Evolutionary conservation across 2,113 vertebrate species (phyloP).

Genomic region (Saimiri boliviensis): DNA sequence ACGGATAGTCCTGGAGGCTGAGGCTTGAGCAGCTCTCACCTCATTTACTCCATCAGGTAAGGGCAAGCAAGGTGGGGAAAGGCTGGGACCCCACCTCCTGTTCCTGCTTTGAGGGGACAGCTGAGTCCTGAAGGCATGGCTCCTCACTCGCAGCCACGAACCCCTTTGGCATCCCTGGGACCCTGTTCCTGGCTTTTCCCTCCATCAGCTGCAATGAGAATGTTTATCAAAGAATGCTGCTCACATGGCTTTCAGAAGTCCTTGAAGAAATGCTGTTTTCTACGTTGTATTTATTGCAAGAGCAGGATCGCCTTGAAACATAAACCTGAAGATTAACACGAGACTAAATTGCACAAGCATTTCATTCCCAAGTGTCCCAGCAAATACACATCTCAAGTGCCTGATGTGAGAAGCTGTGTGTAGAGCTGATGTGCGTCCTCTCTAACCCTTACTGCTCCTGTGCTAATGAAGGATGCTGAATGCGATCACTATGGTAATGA

Average conservation of each 20-base stretch:
- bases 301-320: background rate
- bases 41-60: accelerated
- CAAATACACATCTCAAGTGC: background rate
- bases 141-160: background rate
- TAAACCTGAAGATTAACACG: background rate
- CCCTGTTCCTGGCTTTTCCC: background rate
- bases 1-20: background rate
- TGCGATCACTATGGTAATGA: accelerated
- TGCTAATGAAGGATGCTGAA: background rate
- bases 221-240: background rate
- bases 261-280: background rate
- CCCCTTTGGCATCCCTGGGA: accelerated
- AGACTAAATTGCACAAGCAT: background rate
- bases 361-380: background rate
- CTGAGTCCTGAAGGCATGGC: background rate
- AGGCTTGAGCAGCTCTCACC: background rate
- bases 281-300: background rate
- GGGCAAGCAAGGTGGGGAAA: background rate
- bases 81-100: accelerated
- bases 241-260: background rate
- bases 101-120: accelerated
- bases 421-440: accelerated
- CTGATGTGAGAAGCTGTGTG: accelerated
- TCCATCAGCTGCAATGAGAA: too few species aligned
- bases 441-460: background rate